phyloP scores from a whole-genome alignment of 2,113 vertebrate species.

The Pelvicachromis taeniatus region DNA sequence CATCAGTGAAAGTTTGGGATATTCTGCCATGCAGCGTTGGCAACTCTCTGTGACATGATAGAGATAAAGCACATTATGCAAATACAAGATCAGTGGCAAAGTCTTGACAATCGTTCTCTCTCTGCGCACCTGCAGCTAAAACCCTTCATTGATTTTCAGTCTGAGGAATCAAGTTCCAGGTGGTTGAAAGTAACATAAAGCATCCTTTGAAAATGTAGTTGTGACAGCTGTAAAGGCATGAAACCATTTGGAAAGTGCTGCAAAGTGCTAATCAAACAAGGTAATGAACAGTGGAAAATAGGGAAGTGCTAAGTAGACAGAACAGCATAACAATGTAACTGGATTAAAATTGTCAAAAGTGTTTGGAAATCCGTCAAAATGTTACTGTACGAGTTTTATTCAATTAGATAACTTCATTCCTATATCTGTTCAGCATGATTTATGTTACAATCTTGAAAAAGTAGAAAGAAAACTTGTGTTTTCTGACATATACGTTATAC shows the following conservation, averaged over 20 bases:
- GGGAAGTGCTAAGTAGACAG: neutral
- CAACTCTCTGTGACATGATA: conserved; percentile 4
- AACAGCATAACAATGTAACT: neutral
- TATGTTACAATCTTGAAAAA: neutral
- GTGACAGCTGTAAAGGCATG: conserved; percentile 16
- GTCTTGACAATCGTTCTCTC: conserved; percentile 15
- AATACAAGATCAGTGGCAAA: conserved; percentile 6
- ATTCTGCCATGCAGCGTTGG: neutral
- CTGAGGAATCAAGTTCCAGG: conserved; percentile 17
- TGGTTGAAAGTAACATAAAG: conserved; percentile 36
- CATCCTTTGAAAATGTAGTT: neutral
- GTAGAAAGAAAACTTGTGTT: neutral
- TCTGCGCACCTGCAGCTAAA: conserved; percentile 32
- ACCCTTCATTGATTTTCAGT: conserved; percentile 44
- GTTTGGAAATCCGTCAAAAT: neutral
- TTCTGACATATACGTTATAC: neutral
- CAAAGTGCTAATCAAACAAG: conserved; percentile 33
- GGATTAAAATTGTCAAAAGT: neutral
- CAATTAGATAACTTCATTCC: neutral
- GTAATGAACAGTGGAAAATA: conserved; percentile 13
- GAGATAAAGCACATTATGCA: conserved; percentile 43
- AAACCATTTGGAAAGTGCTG: neutral
- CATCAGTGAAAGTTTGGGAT: neutral
- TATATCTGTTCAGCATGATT: neutral
- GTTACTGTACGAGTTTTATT: neutral